Conservation (phyloP, 2,113 vertebrate species). For the Choloepus hoffmanni region DNA sequence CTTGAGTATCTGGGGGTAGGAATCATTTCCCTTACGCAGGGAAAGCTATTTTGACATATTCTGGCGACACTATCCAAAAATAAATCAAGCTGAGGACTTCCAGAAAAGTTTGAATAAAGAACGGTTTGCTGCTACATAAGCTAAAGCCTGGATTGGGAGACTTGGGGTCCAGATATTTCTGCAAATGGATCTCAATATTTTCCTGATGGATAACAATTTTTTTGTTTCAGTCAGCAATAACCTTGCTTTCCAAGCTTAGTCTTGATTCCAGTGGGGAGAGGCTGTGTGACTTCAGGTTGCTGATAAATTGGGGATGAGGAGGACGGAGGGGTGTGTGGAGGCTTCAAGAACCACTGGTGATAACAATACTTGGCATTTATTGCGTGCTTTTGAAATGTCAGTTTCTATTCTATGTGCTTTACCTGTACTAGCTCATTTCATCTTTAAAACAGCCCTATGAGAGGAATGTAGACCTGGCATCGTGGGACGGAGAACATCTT, state of each 20-base stretch:
- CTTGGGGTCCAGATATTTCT: neutral
- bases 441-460: neutral
- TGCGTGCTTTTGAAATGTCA: neutral
- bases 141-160: neutral
- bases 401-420: neutral
- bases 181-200: neutral
- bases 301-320: neutral
- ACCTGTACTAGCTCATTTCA: neutral
- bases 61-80: slow-evolving; percentile 67
- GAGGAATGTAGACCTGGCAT: neutral
- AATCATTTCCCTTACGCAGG: neutral
- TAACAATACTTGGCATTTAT: neutral
- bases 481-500: too few relatives aligned
- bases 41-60: slow-evolving; percentile 73
- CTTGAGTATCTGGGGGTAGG: slow-evolving; percentile 32
- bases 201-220: neutral
- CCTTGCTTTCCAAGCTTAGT: neutral
- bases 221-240: neutral
- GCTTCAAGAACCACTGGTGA: neutral
- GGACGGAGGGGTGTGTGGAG: neutral
- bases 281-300: neutral
- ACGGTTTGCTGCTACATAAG: neutral
- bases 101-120: slow-evolving; percentile 35
- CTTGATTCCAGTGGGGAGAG: neutral
- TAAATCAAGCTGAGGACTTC: slow-evolving; percentile 64